Base-by-base conservation (phyloP, 1,140 invertebrate genomes). In the Leguminivora glycinivorella region DNA sequence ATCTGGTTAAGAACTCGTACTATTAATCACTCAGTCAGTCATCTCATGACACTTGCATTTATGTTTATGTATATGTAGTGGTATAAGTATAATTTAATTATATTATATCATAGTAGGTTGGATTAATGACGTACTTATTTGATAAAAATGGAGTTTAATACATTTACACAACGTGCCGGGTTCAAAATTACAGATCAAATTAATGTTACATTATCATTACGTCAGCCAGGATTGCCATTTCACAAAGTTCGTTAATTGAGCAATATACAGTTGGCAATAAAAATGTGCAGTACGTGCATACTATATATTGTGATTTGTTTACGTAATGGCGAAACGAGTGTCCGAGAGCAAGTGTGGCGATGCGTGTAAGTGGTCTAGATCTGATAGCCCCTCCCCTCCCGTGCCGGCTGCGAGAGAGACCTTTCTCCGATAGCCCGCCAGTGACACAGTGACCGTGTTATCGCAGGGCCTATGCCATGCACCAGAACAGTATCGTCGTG, bases 361-460 rank as follows among this genome's bases (percentile, higher is more conserved):
- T 76, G 76, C 73, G 70, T 71, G 70, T 75, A 68, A 77, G 75
- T 72, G 76, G 74, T 80, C 79, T 75, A 84, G 82, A n/a, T n/a
- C n/a, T n/a, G n/a, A 82, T 85, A 82, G 74, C 77, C 87, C 87
- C 88, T 84, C 80, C 85, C 83, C 34, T 38, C 34, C 34, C 68
- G 60, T 68, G 68, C 56, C 71, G 75, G 74, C 76, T 80, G 75
- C 68, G 71, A 71, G 79, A 74, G 81, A 73, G 79, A 84, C 85
- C 88, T 89, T 88, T 90, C 87, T 89, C 88, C 89, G 72, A 67
- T 70, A 73, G 69, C 79, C 52, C 79, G 84, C 74, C 88, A 90
- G 88, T 89, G 88, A 83, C 83, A 89, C 74, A 84, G 84, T 88
- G 85, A 86, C 86, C 87, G 87, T 85, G 82, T 85, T 83, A 72